Percentiles rank a stretch among this genome's conserved stretches.
Evolutionary conservation across 1,140 invertebrate genomes (phyloP).

Genomic region (Diprion similis): DNA sequence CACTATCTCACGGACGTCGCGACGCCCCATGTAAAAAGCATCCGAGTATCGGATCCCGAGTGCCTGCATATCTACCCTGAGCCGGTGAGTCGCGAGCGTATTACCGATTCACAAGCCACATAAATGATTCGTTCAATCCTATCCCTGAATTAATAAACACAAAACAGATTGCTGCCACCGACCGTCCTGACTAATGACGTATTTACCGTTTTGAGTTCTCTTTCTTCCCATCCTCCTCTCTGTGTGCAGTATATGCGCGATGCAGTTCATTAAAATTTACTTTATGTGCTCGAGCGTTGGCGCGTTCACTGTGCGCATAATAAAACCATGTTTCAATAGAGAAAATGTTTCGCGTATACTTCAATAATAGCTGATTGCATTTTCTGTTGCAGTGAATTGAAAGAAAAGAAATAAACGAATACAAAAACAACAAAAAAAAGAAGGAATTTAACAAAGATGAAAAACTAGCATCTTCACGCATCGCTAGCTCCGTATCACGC

Average conservation of each 20-base stretch:
- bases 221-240: neutral
- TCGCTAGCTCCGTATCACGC: too few relatives aligned
- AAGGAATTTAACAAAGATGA: too few relatives aligned
- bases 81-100: constrained; percentile 41
- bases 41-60: neutral
- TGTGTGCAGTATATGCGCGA: constrained; percentile 27
- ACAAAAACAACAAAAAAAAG: too few relatives aligned
- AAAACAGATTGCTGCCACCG: constrained; percentile 32
- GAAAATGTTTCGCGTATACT: constrained; percentile 25
- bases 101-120: constrained; percentile 42
- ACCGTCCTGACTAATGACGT: constrained; percentile 52
- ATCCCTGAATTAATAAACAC: constrained; percentile 50
- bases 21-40: neutral
- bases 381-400: neutral
- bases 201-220: constrained; percentile 49
- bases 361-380: constrained; percentile 38
- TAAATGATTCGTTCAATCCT: constrained; percentile 56
- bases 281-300: constrained; percentile 52
- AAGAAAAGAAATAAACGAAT: neutral
- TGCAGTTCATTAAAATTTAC: constrained; percentile 59
- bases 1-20: constrained; percentile 13
- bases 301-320: constrained; percentile 51
- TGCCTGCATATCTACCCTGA: constrained; percentile 21
- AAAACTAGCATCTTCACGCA: too few relatives aligned
- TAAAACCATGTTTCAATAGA: constrained; percentile 51